A percentile compares a stretch with the other conserved stretches of the same genome.
Conservation (phyloP, 2,797 vertebrate species). For the Spinus pinus region DNA sequence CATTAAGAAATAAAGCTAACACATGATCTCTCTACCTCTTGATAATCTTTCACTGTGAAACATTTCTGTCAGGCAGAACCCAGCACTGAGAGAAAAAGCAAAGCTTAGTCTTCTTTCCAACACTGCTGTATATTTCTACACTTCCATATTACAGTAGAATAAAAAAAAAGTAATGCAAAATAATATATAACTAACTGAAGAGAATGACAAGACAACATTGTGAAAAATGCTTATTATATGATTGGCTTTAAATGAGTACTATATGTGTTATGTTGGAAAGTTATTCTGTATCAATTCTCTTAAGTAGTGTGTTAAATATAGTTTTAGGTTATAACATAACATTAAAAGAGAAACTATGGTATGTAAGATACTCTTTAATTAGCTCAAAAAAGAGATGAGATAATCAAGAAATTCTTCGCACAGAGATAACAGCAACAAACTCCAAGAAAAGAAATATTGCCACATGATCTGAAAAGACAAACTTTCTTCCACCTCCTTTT, state of each 20-base stretch:
- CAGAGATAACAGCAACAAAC: no score
- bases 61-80: neutral
- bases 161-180: neutral
- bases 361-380: no score
- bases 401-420: no score
- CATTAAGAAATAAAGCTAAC: neutral
- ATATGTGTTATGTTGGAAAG: neutral
- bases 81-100: neutral
- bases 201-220: neutral
- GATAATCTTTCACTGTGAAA: neutral
- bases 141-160: neutral
- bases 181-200: neutral
- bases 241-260: neutral
- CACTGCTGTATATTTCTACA: neutral
- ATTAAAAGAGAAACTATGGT: no score
- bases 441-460: no score
- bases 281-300: neutral
- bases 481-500: no score
- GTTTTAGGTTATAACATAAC: no score
- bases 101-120: neutral
- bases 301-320: neutral
- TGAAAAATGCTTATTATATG: neutral
- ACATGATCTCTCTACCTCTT: neutral
- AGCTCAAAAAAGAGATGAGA: no score
- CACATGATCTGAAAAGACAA: no score